Base-by-base conservation (phyloP, 2,888 invertebrate species). In the Noctua janthe region DNA sequence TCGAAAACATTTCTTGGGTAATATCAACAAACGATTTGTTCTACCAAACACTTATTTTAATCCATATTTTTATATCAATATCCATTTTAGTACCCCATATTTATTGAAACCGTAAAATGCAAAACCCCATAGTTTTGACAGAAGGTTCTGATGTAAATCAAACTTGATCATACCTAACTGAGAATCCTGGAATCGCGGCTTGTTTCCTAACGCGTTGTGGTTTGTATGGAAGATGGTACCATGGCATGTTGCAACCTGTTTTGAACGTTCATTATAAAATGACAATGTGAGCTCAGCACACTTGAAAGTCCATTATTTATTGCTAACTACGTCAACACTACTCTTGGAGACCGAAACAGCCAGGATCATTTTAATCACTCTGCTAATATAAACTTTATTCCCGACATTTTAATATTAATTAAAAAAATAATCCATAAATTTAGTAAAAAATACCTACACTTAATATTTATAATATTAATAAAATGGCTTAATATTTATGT, bases 261-360 rank as follows among this genome's bases (percentile, higher is more conserved):
- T 11, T n/a, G 8, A 43, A 47, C 0, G 10, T 54, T n/a, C 29
- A 62, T 29, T 6, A n/a, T 1, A 62, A 71, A 10, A 76, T 67
- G 64, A 39, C 13, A 47, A 59, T 59, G 13, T 72, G 51, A 62
- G n/a, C 62, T 69, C 39, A 39, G 49, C 39, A 54, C 56, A 82
- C 78, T 82, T 70, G 49, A 70, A 43, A 35, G 8, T 56, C 62
- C 35, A 78, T 73, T 82, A 73, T 82, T 72, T 78, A 70, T 64
- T 73, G 62, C 29, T 82, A 70, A 70, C 62, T 69, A 62, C 78
- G 72, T 72, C 72, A 70, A 56, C 69, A 47, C 47, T 64, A 49
- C 69, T 82, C 56, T 71, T 64, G 62, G n/a, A 73, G 29, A 20
- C 43, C 1, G 15, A 49, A 64, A 23, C 62, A 43, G 49, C 35